Evolutionary conservation across 2,797 vertebrate species (phyloP).

Genomic region (Geotrypetes seraphini): DNA sequence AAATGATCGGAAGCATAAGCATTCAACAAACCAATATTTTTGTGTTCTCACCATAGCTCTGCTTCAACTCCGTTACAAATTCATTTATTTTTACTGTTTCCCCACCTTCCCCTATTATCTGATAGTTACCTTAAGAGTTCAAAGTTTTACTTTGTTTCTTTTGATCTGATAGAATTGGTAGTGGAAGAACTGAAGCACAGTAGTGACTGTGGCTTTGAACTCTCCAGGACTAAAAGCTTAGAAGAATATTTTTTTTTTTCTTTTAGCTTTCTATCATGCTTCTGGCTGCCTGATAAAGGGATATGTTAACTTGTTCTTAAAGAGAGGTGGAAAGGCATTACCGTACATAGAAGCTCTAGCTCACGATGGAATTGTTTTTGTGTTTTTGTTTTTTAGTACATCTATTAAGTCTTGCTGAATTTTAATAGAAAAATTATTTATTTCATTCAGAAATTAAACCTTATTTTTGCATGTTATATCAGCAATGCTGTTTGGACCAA

Average conservation of each 20-base stretch:
- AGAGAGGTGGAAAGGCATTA: constrained; percentile 19
- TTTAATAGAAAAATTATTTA: not conserved
- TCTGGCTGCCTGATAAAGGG: constrained; percentile 17
- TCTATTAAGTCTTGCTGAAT: constrained; percentile 9
- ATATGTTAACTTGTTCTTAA: constrained; percentile 30
- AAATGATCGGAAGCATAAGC: too few relatives aligned
- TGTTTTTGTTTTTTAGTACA: constrained; percentile 12
- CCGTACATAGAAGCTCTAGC: not conserved
- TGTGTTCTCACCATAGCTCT: not conserved
- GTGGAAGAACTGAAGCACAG: constrained; percentile 22
- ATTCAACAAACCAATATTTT: not conserved
- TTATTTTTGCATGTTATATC: too few relatives aligned
- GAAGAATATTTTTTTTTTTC: constrained; percentile 39
- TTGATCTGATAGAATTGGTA: constrained; percentile 31
- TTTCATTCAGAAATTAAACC: constrained; percentile 5
- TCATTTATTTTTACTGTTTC: constrained; percentile 27
- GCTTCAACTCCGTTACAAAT: constrained; percentile 8
- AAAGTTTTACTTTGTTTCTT: constrained; percentile 25
- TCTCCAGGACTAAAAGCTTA: constrained; percentile 50
- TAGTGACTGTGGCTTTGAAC: constrained; percentile 44
- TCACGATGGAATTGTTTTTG: constrained; percentile 3
- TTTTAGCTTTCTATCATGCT: constrained; percentile 18
- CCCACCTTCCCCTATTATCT: constrained; percentile 20
- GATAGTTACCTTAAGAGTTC: constrained; percentile 33
- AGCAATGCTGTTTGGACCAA: too few relatives aligned